A percentile compares a stretch with the other conserved stretches of the same genome.
These are phyloP conservation scores for Pinctada fucata DNA, from an alignment of 2,888 invertebrate species.

Conservation along the genomic window DNA sequence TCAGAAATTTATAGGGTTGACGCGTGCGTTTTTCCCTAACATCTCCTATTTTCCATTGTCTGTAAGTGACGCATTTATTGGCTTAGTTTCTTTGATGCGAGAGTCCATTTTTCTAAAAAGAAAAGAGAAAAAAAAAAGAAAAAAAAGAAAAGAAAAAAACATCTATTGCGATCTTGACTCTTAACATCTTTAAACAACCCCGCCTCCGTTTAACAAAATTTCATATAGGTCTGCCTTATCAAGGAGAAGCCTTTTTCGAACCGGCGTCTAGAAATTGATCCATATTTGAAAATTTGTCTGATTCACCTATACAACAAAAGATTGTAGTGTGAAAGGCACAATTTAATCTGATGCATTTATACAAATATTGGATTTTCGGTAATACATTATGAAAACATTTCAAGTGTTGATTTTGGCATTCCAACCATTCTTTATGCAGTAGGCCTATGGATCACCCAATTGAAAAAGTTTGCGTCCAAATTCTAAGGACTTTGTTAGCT, in stretches of 20 bases:
- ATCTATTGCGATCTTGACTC: no score
- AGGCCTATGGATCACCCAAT: background rate
- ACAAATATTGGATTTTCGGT: background rate
- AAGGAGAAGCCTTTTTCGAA: no score
- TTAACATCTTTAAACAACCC: no score
- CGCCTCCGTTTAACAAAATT: no score
- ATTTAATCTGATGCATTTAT: background rate
- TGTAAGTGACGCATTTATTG: background rate
- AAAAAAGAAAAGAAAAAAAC: background rate
- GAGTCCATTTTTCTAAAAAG: background rate
- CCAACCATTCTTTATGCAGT: conserved; percentile 15
- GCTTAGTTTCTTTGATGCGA: background rate
- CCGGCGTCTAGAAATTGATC: no score
- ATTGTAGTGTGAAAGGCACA: background rate
- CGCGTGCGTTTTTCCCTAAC: background rate
- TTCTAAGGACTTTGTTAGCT: background rate
- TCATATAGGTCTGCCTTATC: no score
- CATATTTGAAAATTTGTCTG: no score
- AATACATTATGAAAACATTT: conserved; percentile 3
- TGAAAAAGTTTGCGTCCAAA: background rate
- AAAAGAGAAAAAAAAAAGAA: background rate
- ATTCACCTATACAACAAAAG: no score
- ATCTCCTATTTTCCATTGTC: background rate
- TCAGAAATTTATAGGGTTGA: background rate
- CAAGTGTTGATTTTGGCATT: conserved; percentile 24